Base-by-base conservation (phyloP, 2,113 vertebrate species). In the Echinops telfairi region DNA sequence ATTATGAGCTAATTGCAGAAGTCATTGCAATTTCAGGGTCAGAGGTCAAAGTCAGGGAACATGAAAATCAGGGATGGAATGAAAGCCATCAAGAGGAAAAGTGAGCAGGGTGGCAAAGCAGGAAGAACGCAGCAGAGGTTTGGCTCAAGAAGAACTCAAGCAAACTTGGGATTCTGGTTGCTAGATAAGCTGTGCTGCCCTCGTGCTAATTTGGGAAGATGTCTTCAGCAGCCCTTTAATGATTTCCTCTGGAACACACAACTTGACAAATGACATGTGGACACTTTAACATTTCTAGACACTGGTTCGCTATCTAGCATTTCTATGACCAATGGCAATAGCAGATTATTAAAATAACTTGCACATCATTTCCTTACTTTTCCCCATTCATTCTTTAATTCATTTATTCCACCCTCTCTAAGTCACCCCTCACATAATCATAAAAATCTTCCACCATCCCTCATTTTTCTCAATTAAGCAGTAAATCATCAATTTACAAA, bases 201-300 rank as follows among this genome's bases (percentile, higher is more conserved):
- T 80, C 64, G 36, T 82, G 17, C 10, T 71, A 25, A 89, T 38
- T 43, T 1, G 31, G 47, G 31, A 86, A 9, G 0, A 15, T 38
- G 23, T 73, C 64, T 7, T 53, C 47, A 8, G 47, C 47, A n/a
- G 22, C 76, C 47, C 40, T 17, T 8, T 73, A 64, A 40, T 20
- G 70, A 62, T 47, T 83, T 89, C 64, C 62, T 68, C 78, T 62
- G 25, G 43, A 70, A 90, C 31, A 36, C 22, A 57, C 25, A 77
- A 14, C 78, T 75, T 86, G 78, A 58, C 58, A 58, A 82, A 31
- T 43, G n/a, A 8, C 33, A 70, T 47, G 20, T 88, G 60, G 66
- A 16, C 22, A 66, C 38, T 71, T 62, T 0, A 60, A 57, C 81
- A 83, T 94, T 95, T 87, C 71, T 77, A 94, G 95, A 94, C 89